phyloP scores from a whole-genome alignment of 2,888 invertebrate species.

The Campopleginae sp. region DNA sequence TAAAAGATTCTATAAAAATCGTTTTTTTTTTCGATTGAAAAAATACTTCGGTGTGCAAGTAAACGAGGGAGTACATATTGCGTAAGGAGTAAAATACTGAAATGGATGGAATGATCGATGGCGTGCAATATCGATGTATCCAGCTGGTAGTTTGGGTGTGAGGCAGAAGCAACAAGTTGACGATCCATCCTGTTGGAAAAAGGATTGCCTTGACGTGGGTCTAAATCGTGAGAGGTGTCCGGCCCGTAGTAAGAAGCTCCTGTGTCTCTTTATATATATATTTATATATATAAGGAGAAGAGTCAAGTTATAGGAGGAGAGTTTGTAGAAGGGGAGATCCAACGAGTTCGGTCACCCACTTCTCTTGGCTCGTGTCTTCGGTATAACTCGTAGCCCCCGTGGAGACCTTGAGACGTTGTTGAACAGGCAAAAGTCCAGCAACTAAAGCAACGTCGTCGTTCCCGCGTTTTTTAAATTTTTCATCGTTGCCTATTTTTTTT shows the following conservation, averaged over 20 bases:
- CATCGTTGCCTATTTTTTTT: background rate
- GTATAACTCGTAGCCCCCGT: constrained; percentile 60
- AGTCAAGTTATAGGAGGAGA: constrained; percentile 47
- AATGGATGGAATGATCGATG: constrained; percentile 34
- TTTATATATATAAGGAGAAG: background rate
- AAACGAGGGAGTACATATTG: background rate
- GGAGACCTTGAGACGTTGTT: constrained; percentile 70
- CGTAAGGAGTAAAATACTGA: constrained; percentile 3
- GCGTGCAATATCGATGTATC: constrained; percentile 54
- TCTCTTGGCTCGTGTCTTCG: constrained; percentile 65
- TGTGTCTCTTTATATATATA: constrained; percentile 13
- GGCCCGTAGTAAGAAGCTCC: constrained; percentile 14
- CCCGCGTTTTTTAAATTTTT: constrained; percentile 8
- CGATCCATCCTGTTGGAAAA: constrained; percentile 41
- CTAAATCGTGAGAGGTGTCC: constrained; percentile 46
- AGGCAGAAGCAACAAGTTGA: constrained; percentile 42
- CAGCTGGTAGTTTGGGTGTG: constrained; percentile 27
- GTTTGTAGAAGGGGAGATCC: constrained; percentile 48
- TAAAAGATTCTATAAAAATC: background rate
- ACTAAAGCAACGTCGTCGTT: constrained; percentile 31
- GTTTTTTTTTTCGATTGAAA: background rate
- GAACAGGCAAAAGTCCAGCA: constrained; percentile 60
- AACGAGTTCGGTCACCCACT: constrained; percentile 68
- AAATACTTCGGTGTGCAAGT: no score
- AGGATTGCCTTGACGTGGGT: constrained; percentile 30